Evolutionary conservation across 2,113 vertebrate genomes (phyloP), one percentile per base, ranked within the genome.

Genomic region (Dascyllus trimaculatus): DNA sequence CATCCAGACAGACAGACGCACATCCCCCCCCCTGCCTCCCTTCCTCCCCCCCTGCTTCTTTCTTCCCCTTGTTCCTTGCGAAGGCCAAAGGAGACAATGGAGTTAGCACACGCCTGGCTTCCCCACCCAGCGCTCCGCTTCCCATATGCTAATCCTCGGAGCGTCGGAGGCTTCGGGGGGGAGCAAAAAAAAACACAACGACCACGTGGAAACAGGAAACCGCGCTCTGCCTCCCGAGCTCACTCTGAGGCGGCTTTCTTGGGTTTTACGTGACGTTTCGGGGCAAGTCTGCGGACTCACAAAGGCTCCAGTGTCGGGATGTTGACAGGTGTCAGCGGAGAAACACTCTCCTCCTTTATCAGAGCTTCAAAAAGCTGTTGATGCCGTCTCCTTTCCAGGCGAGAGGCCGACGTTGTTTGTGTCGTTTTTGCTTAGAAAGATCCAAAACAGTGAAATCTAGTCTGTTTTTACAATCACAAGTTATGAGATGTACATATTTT

Each of bases 71-170:
- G 80, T 75, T 75, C 79, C 74, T 76, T 75, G 80, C 77, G 58
- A 75, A 25, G 78, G 54, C 85, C 75, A 73, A 82, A 11, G 54
- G 54, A 84, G 92, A 94, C 93, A 94, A 93, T 90, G 61, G 85
- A 35, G 68, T 89, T 81, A 86, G 73, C 58, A 59, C 79, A 81
- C 62, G 86, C 88, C 84, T 88, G 71, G 78, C 67, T 88, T 85
- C 78, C 80, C 87, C 78, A 82, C 79, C 67, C 62, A 77, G 80
- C 48, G 21, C 78, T 79, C 67, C 81, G 84, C 84, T 89, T 88
- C 85, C 86, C 89, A 88, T 90, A 90, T 90, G 78, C 45, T 85
- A 75, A 87, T 88, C 59, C 66, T 73, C 7, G 9, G 8, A 1
- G 9, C 9, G 32, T 10, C 9, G 1, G 25, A 59, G 46, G 65